Base-by-base conservation (phyloP, 2,797 vertebrate genomes). In the Acipenser transmontanus region DNA sequence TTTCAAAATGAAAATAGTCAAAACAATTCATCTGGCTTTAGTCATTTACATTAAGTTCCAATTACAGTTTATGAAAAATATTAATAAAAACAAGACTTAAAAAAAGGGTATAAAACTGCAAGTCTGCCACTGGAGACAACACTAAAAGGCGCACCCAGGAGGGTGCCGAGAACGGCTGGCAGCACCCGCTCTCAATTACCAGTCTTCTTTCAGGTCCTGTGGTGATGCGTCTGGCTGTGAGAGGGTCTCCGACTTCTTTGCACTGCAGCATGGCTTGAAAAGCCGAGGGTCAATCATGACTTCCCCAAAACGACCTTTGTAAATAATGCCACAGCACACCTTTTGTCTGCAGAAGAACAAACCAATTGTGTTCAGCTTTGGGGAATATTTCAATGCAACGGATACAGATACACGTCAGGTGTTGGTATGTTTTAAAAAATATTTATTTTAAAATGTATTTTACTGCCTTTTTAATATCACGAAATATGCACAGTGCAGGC, bases 51-150 rank as follows among this genome's bases (percentile, higher is more conserved):
- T 34, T 34, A 34, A 34, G 34, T 34, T 34, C 34, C 4, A 34
- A 34, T 34, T 34, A 34, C 34, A 34, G 34, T 34, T 34, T 34
- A 34, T 34, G 34, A 34, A 34, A 34, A 34, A 3, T 34, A 34
- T 34, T 34, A 34, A 34, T 3, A 34, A 34, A 34, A 34, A 34
- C 17, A 17, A 17, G 17, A 17, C 1, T 17, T 17, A 34, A 34
- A 34, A 34, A 34, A 34, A 34, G 34, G 2, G 4, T 34, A 34
- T 3, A 34, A 34, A 34, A 34, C 4, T 17, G 62, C 7, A 76
- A 81, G 90, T 91, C 90, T 91, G 82, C 90, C 91, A 92, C 90
- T 90, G 90, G 90, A 92, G 90, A 92, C 91, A 88, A 89, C 85
- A 82, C 81, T 79, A 84, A 74, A 17, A 34, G 66, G 79, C 73